Base-by-base conservation (phyloP, 2,113 vertebrate species). In the Chionomys nivalis region DNA sequence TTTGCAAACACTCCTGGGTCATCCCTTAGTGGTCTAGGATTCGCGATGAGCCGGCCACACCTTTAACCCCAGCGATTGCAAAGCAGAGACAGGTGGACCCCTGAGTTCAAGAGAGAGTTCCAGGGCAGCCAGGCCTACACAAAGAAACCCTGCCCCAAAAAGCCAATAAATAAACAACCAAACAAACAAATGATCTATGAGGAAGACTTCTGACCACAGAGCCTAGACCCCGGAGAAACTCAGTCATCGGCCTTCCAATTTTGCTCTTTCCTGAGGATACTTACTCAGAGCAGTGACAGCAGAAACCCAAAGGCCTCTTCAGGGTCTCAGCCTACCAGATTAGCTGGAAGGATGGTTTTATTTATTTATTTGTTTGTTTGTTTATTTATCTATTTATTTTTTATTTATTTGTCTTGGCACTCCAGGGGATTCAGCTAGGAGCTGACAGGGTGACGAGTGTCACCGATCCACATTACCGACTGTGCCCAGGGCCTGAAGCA, bases 381-480 rank as follows among this genome's bases (percentile, higher is more conserved):
- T 83, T 1, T 76, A 47, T 55, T 4, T 55, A 55, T 55, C 1
- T 55, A 16, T 17, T 19, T 55, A 55, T 55, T 14, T 55, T 4
- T 55, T 52, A 52, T 28, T 14, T 61, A 16, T 17, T 91, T 83
- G 85, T 85, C 49, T 87, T 87, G 86, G 73, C 75, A 91, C 16
- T 89, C 92, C 47, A 4, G 86, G 73, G 36, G 49, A 94, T 66
- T 90, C 65, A 88, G 42, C 65, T 31, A 93, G 75, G 72, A 94
- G 92, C 4, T 39, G 63, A 95, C 61, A 52, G 61, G 65, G 78
- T 31, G 93, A 73, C 85, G 61, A 73, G 36, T 70, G 86, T 44
- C 61, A 78, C 63, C 58, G 42, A 89, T 44, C 66, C 11, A 3
- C 58, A 72, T 73, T 96, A 95, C 79, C 88, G 52, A 66, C 36